Conservation (phyloP, 2,888 invertebrate species). For the Ochlodes sylvanus region DNA sequence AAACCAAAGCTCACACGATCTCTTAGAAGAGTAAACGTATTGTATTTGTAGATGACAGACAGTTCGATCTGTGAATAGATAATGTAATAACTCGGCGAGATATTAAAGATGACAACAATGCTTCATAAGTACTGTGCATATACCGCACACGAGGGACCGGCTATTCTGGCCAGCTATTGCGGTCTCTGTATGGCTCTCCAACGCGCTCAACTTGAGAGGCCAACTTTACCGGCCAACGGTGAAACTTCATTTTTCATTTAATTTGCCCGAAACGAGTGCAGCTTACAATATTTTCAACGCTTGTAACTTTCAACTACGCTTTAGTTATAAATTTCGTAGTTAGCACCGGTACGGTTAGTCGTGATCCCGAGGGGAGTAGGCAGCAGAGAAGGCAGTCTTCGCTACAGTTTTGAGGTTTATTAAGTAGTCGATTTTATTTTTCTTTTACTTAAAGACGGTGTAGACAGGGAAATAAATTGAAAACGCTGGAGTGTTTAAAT, state of each 20-base stretch:
- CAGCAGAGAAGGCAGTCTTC: constrained; percentile 21
- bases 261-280: constrained; percentile 81
- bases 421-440: constrained; percentile 30
- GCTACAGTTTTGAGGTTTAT: constrained; percentile 28
- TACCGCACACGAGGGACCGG: constrained; percentile 37
- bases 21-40: too few relatives aligned
- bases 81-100: constrained; percentile 38
- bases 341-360: constrained; percentile 50
- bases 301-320: constrained; percentile 73
- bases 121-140: constrained; percentile 31
- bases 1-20: too few relatives aligned
- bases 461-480: constrained; percentile 26
- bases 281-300: constrained; percentile 82
- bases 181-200: constrained; percentile 49
- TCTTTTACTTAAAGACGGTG: constrained; percentile 7
- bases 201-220: constrained; percentile 71
- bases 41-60: too few relatives aligned
- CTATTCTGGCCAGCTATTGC: constrained; percentile 2
- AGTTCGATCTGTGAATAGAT: constrained; percentile 14
- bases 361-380: constrained; percentile 45
- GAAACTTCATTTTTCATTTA: constrained; percentile 83
- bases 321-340: constrained; percentile 80
- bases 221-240: constrained; percentile 75
- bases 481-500: constrained; percentile 22
- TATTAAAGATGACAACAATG: constrained; percentile 41